phyloP scores from a whole-genome alignment of 2,888 invertebrate genomes.

The Aphodius granarius region DNA sequence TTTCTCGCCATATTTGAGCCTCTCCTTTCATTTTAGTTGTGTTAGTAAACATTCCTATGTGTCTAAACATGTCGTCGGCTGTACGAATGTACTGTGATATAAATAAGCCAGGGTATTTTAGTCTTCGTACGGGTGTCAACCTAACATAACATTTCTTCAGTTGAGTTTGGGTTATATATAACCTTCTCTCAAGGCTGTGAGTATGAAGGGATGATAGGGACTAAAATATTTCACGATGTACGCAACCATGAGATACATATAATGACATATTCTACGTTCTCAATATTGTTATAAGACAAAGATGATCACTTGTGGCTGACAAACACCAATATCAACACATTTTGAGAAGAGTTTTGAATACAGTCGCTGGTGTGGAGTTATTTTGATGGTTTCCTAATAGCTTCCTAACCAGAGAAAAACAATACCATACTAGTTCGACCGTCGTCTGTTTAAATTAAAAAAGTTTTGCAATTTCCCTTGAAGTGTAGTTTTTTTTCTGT shows the following conservation, averaged over 20 bases:
- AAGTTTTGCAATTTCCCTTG: background rate
- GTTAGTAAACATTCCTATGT: constrained; percentile 28
- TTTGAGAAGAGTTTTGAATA: no score
- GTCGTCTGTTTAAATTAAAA: background rate
- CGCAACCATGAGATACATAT: no score
- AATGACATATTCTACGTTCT: no score
- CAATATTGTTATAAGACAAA: no score
- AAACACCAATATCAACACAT: no score
- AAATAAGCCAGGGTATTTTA: constrained; percentile 36
- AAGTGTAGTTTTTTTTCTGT: background rate
- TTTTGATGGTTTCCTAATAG: no score
- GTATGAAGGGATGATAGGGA: background rate
- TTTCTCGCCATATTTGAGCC: background rate
- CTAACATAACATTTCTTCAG: constrained; percentile 48
- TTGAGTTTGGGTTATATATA: constrained; percentile 48
- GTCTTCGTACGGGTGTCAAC: constrained; percentile 44
- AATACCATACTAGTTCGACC: background rate
- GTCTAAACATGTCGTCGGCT: constrained; percentile 29
- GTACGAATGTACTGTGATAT: constrained; percentile 31
- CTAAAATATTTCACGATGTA: no score
- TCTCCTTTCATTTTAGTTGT: background rate
- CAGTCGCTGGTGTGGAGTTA: no score
- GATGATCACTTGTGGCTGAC: no score
- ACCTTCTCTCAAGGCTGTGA: constrained; percentile 37
- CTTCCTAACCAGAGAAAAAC: background rate